phyloP scores from a whole-genome alignment of 2,113 vertebrate species.

The Rostratula benghalensis region DNA sequence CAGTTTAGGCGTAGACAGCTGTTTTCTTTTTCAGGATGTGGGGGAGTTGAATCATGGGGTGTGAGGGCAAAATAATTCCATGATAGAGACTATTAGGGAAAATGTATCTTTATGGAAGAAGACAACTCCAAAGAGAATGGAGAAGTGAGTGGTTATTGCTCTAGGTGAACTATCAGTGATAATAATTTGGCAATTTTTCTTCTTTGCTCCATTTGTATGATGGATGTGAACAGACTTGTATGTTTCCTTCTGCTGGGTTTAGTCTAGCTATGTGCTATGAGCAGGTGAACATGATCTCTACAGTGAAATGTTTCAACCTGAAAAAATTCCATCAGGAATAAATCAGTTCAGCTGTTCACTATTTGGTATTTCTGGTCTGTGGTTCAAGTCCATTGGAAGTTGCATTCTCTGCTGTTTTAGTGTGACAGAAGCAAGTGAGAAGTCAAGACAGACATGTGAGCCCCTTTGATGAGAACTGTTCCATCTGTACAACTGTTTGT shows the following conservation, averaged over 20 bases:
- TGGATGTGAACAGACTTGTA: neutral
- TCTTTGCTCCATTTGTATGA: neutral
- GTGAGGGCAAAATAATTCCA: constrained; percentile 42
- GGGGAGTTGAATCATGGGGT: constrained; percentile 45
- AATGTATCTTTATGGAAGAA: constrained; percentile 38
- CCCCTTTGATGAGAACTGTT: neutral
- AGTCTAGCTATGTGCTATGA: neutral
- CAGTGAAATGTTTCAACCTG: neutral
- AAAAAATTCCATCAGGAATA: neutral
- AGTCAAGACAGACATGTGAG: neutral
- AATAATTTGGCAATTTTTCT: neutral
- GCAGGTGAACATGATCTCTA: neutral
- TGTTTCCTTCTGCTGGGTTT: neutral
- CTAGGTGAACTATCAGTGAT: constrained; percentile 8
- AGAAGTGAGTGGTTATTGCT: constrained; percentile 8
- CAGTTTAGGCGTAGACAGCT: constrained; percentile 13
- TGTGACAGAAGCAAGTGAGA: neutral
- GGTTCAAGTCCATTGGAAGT: neutral
- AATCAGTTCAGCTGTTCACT: neutral
- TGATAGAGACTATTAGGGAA: constrained; percentile 18
- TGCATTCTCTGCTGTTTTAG: neutral
- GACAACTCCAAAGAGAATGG: constrained; percentile 10
- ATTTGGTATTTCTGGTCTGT: neutral
- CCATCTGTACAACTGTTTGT: neutral
- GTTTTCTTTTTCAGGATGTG: constrained; percentile 54